Evolutionary conservation across 2,113 vertebrate genomes (phyloP).

Genomic region (Sterrhoptilus dennistouni): DNA sequence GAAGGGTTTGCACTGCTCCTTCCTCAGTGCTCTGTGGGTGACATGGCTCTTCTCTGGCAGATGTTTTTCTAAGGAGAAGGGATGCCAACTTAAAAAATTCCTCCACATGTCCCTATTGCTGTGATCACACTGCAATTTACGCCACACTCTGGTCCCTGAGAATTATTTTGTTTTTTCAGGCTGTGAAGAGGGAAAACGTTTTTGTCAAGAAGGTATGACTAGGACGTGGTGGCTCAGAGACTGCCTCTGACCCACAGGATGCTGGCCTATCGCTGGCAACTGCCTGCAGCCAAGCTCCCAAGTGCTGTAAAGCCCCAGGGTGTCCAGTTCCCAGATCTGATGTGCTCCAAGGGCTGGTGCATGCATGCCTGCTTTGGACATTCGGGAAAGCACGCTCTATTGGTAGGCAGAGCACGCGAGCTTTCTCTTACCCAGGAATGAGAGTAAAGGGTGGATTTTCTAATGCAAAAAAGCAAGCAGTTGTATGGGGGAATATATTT

Average conservation of each 20-base stretch:
- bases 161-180: not conserved
- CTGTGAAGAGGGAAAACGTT: not conserved
- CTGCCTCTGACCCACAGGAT: rapidly evolving
- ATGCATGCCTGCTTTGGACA: not conserved
- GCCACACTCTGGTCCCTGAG: not conserved
- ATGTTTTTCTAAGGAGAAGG: not conserved
- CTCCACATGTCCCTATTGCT: not conserved
- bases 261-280: not conserved
- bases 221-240: not conserved
- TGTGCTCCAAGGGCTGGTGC: not conserved
- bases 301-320: not conserved
- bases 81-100: not conserved
- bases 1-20: not conserved
- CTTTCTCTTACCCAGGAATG: not conserved
- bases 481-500: slow-evolving; percentile 34
- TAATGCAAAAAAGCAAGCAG: not conserved
- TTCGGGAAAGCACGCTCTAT: not conserved
- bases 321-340: not conserved
- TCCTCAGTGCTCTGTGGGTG: not conserved
- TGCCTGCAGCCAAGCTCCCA: not conserved
- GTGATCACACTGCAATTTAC: not conserved
- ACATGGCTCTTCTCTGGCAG: not conserved
- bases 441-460: not conserved
- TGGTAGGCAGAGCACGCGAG: not conserved
- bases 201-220: not conserved